A percentile compares a stretch with the other conserved stretches of the same genome.
These are phyloP conservation scores for Heliconius nattereri DNA, from an alignment of 1,140 invertebrate species.

Conservation along the genomic window DNA sequence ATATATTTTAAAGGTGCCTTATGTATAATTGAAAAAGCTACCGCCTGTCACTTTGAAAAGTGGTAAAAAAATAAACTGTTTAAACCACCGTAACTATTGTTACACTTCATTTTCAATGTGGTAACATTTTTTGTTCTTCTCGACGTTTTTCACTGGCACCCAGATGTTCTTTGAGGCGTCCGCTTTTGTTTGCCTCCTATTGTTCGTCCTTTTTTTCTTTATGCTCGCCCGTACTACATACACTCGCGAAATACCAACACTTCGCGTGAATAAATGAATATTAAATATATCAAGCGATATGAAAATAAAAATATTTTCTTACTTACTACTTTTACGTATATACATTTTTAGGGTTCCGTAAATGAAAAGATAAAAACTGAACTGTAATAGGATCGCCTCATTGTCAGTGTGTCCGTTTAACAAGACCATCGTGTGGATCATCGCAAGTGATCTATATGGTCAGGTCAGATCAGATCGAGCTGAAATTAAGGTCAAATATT, in stretches of 20 bases:
- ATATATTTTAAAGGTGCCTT: neutral
- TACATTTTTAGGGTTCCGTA: too few species aligned
- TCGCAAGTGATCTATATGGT: too few species aligned
- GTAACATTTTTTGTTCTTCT: constrained; percentile 35
- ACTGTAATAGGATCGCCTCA: too few species aligned
- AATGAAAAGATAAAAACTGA: too few species aligned
- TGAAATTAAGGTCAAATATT: too few species aligned
- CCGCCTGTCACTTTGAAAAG: neutral
- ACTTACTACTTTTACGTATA: neutral
- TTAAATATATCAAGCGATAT: neutral
- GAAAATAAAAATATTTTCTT: neutral
- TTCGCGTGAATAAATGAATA: neutral
- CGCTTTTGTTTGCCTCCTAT: constrained; percentile 50
- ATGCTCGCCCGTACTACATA: constrained; percentile 15
- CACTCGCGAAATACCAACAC: constrained; percentile 1
- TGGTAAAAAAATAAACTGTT: constrained; percentile 16
- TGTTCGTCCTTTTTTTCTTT: constrained; percentile 43
- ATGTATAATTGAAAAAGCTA: neutral
- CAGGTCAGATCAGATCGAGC: too few species aligned
- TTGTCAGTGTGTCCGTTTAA: too few species aligned
- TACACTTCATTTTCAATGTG: constrained; percentile 5
- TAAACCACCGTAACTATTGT: constrained; percentile 23
- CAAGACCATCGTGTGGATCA: too few species aligned
- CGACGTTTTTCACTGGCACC: constrained; percentile 43
- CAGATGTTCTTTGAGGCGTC: constrained; percentile 49